Conservation (phyloP, 23 tunicate genomes). For the Halocynthia roretzi region DNA sequence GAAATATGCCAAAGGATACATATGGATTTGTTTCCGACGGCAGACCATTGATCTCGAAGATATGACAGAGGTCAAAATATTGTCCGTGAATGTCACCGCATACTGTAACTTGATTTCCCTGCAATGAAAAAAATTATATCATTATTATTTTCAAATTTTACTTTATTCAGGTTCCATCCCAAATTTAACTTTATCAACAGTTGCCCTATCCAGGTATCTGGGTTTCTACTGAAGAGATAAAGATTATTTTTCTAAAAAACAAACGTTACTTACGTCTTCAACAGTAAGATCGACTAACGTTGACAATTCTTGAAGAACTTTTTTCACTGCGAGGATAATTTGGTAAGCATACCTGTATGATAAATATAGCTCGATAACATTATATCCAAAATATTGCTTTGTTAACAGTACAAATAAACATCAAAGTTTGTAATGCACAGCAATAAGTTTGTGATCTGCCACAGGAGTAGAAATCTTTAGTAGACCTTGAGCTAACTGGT, state of each 20-base stretch:
- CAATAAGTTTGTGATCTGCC: not conserved
- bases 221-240: too few relatives aligned
- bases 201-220: too few relatives aligned
- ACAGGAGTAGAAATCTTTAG: not conserved
- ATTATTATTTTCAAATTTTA: not conserved
- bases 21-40: conserved; percentile 94
- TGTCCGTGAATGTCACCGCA: conserved; percentile 99
- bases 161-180: not conserved
- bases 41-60: conserved; percentile 77
- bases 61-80: conserved; percentile 86
- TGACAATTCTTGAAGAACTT: conserved; percentile 40
- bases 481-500: not conserved
- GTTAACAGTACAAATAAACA: too few relatives aligned
- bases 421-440: not conserved
- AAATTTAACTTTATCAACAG: not conserved
- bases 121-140: not conserved
- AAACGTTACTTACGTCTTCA: conserved; percentile 38
- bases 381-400: too few relatives aligned
- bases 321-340: conserved; percentile 67
- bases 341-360: conserved; percentile 77
- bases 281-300: conserved; percentile 77
- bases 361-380: too few relatives aligned
- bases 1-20: conserved; percentile 48
- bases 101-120: conserved; percentile 83
- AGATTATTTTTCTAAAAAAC: not conserved